Base-by-base conservation (phyloP, 2,797 vertebrate species). In the Eleutherodactylus coqui region DNA sequence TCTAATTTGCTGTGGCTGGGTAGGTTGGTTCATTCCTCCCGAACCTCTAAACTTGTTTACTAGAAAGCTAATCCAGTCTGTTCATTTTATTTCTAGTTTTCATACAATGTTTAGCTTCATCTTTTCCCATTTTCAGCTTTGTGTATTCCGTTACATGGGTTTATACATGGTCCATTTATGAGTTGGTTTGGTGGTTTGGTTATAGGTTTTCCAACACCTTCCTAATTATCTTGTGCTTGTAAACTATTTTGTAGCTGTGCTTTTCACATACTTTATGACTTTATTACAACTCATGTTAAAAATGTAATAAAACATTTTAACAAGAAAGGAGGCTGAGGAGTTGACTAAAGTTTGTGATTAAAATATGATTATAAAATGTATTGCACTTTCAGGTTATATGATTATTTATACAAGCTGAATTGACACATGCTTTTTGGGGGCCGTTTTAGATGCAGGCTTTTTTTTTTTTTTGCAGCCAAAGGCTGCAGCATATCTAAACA, bases 271-370 rank as follows among this genome's bases (percentile, higher is more conserved):
- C 64, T 69, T 69, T 69, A 69, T 69, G 67, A 69, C 36, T 38
- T 62, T 69, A 38, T 69, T 69, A 69, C 19, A 69, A 69, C 21
- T 38, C 67, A 69, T 69, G 67, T 69, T 38, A 69, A 21, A 64
- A 69, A 24, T 41, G 67, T 41, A 38, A 13, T 69, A 38, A 69
- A 67, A 69, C 0, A 24, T 19, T 69, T 69, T 69, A 38, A 69
- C 19, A 69, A 38, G 67, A 41, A 21, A 69, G 67, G 34, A 38
- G 67, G 67, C 21, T 24, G 36, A 38, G 19, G 67, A 69, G 34
- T 69, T 69, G 34, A 38, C 34, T 11, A 69, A 69, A 38, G 19
- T 69, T 69, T 69, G 34, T 11, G 36, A 69, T 69, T 38, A 69
- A 21, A 38, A 38, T 8, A 11, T 38, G 4, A 10, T 24, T 24